These are phyloP conservation scores for Mirounga angustirostris DNA, from an alignment of 2,113 vertebrate genomes.

Conservation along the genomic window DNA sequence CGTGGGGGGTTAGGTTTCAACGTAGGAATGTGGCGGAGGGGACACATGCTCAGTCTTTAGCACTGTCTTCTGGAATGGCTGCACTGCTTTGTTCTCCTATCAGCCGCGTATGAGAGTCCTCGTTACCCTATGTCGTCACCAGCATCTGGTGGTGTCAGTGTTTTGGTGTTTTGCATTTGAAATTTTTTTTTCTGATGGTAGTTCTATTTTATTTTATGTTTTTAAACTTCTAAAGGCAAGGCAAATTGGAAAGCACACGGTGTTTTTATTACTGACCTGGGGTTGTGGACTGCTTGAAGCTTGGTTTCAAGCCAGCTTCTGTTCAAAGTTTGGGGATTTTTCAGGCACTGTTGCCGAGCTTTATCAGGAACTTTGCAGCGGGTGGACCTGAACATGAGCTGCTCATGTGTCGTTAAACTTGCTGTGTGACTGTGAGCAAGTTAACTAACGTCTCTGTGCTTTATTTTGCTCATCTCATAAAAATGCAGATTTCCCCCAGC, in stretches of 20 bases:
- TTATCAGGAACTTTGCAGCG: not conserved
- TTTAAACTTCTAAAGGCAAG: not conserved
- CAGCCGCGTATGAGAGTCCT: not conserved
- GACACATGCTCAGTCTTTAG: not conserved
- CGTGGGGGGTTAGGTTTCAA: not conserved
- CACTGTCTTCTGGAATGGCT: not conserved
- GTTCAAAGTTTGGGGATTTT: not conserved
- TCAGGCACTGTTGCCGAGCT: not conserved
- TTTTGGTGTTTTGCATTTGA: not conserved
- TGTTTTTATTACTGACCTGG: not conserved
- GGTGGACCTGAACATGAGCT: not conserved
- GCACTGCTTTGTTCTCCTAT: not conserved
- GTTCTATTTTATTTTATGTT: not conserved
- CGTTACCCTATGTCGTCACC: not conserved
- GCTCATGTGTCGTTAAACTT: not conserved
- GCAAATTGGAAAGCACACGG: not conserved
- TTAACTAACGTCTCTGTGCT: not conserved
- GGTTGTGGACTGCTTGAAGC: not conserved
- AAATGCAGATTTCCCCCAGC: not conserved
- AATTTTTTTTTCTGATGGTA: not conserved
- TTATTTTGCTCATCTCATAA: not conserved
- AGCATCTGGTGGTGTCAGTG: not conserved
- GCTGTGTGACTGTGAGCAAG: not conserved
- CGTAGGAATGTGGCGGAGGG: accelerated
- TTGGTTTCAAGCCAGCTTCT: not conserved